Base-by-base conservation (phyloP, 2,113 vertebrate species). In the Saccopteryx leptura region DNA sequence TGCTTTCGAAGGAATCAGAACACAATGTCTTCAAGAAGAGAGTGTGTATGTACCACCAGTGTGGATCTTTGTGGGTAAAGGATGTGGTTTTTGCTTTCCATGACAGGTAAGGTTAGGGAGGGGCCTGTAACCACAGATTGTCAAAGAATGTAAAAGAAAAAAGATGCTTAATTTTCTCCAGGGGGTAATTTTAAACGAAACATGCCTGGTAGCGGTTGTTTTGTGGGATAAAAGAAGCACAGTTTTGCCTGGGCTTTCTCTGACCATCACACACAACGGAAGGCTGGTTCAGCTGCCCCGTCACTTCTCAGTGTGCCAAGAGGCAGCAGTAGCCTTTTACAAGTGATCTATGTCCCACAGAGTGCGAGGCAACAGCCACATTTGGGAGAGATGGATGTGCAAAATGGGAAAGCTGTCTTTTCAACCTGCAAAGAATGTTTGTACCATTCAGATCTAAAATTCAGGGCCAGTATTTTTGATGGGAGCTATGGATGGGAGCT, bases 41-140 rank as follows among this genome's bases (percentile, higher is more conserved):
- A 12, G 7, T 12, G 24, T 3, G 0, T 31, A 14, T 3, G 28
- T n/a, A 17, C 14, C n/a, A 50, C 33, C 8, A 4, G 1, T 4
- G 1, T 0, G 26, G 33, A 74, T 68, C 56, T 81, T 61, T 65
- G 4, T 9, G 50, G 50, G 15, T 21, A 91, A 88, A 33, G 58
- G 86, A 61, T 10, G 1, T 39, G n/a, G 39, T 2, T 90, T 92
- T 83, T 80, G 12, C 75, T 88, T 95, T 90, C 68, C 60, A 75
- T 94, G 66, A 82, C 80, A 96, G 39, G n/a, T 91, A 14, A 9
- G 19, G 23, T 12, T 76, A 21, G 17, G 23, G 24, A 82, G 5
- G 28, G 0, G 17, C 82, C 74, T 60, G 69, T 60, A 95, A 61
- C 33, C 94, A 39, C 0, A 61, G 0, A 0, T 14, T 46, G 39